Evolutionary conservation across 2,797 vertebrate genomes (phyloP).

Genomic region (Fringilla coelebs): DNA sequence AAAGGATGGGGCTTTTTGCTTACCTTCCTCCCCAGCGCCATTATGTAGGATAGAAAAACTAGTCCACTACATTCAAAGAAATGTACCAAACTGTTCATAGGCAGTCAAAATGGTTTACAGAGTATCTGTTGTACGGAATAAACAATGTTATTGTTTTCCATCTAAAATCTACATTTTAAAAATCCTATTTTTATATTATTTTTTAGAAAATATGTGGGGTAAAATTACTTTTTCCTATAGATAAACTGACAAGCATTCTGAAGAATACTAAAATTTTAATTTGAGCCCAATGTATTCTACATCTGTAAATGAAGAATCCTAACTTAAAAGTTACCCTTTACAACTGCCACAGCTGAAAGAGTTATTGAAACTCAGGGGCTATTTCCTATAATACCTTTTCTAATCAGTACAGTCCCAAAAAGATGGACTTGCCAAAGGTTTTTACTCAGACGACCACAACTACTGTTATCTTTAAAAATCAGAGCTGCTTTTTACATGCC

Average conservation of each 20-base stretch:
- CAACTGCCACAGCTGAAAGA: not conserved
- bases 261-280: not conserved
- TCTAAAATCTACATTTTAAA: not conserved
- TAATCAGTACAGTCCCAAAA: not conserved
- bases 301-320: not conserved
- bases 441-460: not conserved
- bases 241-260: not conserved
- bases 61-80: not conserved
- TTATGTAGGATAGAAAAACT: not conserved
- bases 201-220: not conserved
- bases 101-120: not conserved
- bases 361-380: not conserved
- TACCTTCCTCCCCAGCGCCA: not conserved
- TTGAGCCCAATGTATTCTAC: not conserved
- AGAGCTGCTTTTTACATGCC: slow-evolving; percentile 6
- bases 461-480: not conserved
- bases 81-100: not conserved
- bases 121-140: not conserved
- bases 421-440: not conserved
- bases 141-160: not conserved
- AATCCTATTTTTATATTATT: not conserved
- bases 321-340: not conserved
- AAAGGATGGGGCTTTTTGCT: not conserved
- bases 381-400: not conserved
- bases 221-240: not conserved